Evolutionary conservation across 1,140 invertebrate genomes (phyloP), one percentile per base, ranked within the genome.

Genomic region (Bombus terrestris): DNA sequence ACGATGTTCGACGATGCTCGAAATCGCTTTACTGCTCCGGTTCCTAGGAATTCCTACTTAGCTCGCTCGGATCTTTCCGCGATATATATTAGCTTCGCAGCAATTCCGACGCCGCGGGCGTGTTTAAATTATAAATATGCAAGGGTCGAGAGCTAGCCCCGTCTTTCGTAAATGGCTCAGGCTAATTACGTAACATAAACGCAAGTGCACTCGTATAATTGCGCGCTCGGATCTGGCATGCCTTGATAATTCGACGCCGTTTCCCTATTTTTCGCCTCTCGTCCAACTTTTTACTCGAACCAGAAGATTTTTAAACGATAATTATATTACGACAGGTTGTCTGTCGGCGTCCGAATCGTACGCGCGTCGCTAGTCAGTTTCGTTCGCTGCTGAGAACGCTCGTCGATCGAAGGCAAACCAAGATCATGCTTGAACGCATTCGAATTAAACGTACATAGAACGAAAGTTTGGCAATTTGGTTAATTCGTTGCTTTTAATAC

Each of bases 151-250:
- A 47, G 87, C 68, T 37, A 64, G n/a, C 35, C 39, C 15, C 87
- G 76, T 81, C 84, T 86, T 89, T 85, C 83, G 73, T 82, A 80
- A 77, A 47, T 59, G 57, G 77, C 57, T 39, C 83, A 43, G n/a
- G 77, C 68, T 80, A 85, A 85, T 85, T 85, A 80, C 83, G 68
- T 47, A 64, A 85, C 68, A 64, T 41, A 64, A 80, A 85, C 76
- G 41, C 76, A 59, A 80, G 28, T 64, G 66, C 37, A 28, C 53
- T 72, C 41, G 83, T 85, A 72, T 64, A 80, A 85, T 85, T 53
- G 25, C 68, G 57, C 28, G 68, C 66, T 41, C 53, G 74, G 62
- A 53, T 62, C 47, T 22, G 68, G 28, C 10, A n/a, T 25, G 66
- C 13, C 8, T 32, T n/a, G 68, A 71, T 71, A n/a, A 72, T 28